Percentiles rank a stretch among this genome's conserved stretches.
These are phyloP conservation scores for Sebastes elongatus DNA, from an alignment of 2,797 vertebrate genomes.

Conservation along the genomic window DNA sequence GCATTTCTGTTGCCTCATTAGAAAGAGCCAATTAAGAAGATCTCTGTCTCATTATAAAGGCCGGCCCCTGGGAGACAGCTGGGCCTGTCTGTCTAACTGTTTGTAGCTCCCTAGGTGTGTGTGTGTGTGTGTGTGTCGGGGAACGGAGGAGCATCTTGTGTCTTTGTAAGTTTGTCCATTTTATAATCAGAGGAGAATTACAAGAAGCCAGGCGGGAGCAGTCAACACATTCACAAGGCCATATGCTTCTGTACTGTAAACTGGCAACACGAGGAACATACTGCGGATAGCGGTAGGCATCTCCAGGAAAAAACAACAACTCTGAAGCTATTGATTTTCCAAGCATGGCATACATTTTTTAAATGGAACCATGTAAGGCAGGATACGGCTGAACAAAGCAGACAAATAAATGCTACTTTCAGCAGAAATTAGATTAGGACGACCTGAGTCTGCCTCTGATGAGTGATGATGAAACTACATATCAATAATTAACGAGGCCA, in stretches of 20 bases:
- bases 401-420: conserved; percentile 15
- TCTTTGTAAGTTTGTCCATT: conserved; percentile 44
- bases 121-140: neutral
- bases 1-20: conserved; percentile 76
- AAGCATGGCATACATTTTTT: conserved; percentile 3
- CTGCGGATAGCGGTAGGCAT: neutral
- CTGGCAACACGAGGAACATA: neutral
- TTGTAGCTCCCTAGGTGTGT: conserved; percentile 58
- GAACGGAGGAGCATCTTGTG: conserved; percentile 33
- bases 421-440: conserved; percentile 12
- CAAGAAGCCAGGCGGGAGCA: conserved; percentile 15
- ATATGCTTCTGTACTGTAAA: conserved; percentile 20
- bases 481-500: conserved; percentile 73
- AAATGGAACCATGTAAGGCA: neutral
- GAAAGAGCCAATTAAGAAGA: conserved; percentile 77
- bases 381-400: neutral
- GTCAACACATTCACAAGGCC: conserved; percentile 18
- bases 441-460: conserved; percentile 41
- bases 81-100: conserved; percentile 65
- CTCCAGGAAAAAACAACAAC: neutral
- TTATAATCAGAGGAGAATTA: conserved; percentile 40
- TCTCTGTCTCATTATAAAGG: conserved; percentile 75
- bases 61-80: conserved; percentile 67
- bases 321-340: conserved; percentile 2
- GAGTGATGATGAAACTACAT: conserved; percentile 55